These are phyloP conservation scores for Eptesicus fuscus DNA, from an alignment of 2,113 vertebrate species.

Conservation along the genomic window DNA sequence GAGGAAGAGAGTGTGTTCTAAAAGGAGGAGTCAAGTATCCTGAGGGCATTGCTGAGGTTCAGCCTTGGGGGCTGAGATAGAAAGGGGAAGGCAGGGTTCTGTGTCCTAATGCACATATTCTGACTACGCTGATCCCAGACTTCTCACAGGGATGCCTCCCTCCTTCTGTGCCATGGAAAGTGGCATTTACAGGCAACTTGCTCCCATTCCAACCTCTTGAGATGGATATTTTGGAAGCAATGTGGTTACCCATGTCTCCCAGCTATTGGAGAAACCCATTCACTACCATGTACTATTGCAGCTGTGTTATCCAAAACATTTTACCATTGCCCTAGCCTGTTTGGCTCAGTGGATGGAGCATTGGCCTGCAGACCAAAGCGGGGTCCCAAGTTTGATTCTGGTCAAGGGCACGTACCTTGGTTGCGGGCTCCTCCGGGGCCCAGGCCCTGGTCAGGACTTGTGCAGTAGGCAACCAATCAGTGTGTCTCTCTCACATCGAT, in stretches of 20 bases:
- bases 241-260: not conserved
- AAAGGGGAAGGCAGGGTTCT: not conserved
- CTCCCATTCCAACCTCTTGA: not conserved
- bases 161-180: not conserved
- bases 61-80: not conserved
- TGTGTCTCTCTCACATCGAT: too few relatives aligned
- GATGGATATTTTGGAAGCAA: not conserved
- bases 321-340: too few relatives aligned
- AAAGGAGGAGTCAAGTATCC: not conserved
- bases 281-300: not conserved
- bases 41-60: not conserved
- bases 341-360: too few relatives aligned
- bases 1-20: not conserved
- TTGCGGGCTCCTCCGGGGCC: too few relatives aligned
- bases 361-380: too few relatives aligned
- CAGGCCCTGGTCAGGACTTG: too few relatives aligned
- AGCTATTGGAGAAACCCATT: not conserved
- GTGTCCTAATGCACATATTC: not conserved
- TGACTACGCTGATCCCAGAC: not conserved
- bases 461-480: too few relatives aligned
- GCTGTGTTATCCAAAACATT: not conserved
- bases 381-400: too few relatives aligned
- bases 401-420: too few relatives aligned
- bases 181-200: not conserved
- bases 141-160: not conserved